These are phyloP conservation scores for Pegoplata infirma DNA, from an alignment of 2,888 invertebrate genomes.

Conservation along the genomic window DNA sequence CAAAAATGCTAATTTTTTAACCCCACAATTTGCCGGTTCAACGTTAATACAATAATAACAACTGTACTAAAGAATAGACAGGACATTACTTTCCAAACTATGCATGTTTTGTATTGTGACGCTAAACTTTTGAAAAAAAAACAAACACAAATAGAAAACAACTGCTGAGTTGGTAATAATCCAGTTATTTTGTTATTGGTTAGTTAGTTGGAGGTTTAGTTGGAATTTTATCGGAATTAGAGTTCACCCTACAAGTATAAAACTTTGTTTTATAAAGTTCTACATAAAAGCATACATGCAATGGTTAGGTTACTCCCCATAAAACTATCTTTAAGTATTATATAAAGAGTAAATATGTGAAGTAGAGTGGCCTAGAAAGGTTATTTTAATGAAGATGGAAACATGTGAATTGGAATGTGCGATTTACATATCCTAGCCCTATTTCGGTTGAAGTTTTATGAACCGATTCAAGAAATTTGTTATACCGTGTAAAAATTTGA, in stretches of 20 bases:
- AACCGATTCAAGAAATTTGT: too few species aligned
- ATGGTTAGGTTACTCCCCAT: not conserved
- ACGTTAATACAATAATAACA: not conserved
- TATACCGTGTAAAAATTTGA: too few species aligned
- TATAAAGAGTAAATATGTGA: too few species aligned
- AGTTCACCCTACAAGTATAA: not conserved
- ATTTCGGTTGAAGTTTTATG: too few species aligned
- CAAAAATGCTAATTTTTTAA: constrained; percentile 13
- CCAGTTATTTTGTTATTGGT: not conserved
- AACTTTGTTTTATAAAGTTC: not conserved
- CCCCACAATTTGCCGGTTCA: not conserved
- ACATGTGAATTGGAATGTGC: too few species aligned
- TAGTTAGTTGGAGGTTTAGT: not conserved
- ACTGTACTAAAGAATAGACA: not conserved
- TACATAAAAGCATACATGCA: too few species aligned
- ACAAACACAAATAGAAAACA: not conserved
- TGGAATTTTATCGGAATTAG: too few species aligned
- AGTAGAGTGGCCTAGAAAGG: too few species aligned
- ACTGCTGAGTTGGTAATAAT: not conserved
- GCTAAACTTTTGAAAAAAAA: too few species aligned
- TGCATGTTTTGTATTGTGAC: not conserved
- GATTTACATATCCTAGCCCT: too few species aligned
- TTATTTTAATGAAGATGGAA: too few species aligned
- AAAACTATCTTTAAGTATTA: not conserved
- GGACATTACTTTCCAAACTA: not conserved